Conservation (phyloP, 1,140 invertebrate genomes). For the Cotesia vestalis region DNA sequence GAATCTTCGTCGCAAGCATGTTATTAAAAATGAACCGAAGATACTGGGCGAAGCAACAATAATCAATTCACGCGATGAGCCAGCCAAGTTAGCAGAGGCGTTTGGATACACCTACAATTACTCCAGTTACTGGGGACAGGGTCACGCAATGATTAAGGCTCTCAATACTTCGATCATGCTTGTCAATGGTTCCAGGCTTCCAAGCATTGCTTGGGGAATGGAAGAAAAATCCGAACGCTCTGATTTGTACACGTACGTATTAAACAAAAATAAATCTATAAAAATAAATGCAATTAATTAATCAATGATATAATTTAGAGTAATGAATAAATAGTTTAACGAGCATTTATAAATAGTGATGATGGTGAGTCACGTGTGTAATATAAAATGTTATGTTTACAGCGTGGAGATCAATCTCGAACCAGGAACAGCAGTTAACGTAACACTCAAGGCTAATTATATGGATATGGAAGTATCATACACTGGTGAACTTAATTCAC, state of each 20-base stretch:
- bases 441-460: slow-evolving; percentile 76
- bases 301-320: not conserved
- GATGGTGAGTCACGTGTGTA: not conserved
- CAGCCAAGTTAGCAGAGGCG: slow-evolving; percentile 72
- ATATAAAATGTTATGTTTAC: slow-evolving; percentile 18
- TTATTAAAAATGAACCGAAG: slow-evolving; percentile 63
- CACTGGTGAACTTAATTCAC: slow-evolving; percentile 73
- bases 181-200: slow-evolving; percentile 67
- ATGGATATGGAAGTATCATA: slow-evolving; percentile 78
- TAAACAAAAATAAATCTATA: slow-evolving; percentile 10
- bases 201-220: slow-evolving; percentile 76
- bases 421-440: slow-evolving; percentile 81
- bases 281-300: not conserved
- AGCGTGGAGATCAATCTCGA: slow-evolving; percentile 71
- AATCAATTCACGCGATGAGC: slow-evolving; percentile 69
- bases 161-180: slow-evolving; percentile 75
- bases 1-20: slow-evolving; percentile 67
- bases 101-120: slow-evolving; percentile 76
- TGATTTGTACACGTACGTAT: slow-evolving; percentile 68
- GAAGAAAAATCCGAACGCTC: slow-evolving; percentile 68
- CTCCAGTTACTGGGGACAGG: slow-evolving; percentile 79
- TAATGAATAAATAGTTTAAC: not conserved
- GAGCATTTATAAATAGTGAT: not conserved
- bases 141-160: slow-evolving; percentile 77
- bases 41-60: slow-evolving; percentile 72